Conservation (phyloP, 2,888 invertebrate genomes). For the Gasteruption jaculator region DNA sequence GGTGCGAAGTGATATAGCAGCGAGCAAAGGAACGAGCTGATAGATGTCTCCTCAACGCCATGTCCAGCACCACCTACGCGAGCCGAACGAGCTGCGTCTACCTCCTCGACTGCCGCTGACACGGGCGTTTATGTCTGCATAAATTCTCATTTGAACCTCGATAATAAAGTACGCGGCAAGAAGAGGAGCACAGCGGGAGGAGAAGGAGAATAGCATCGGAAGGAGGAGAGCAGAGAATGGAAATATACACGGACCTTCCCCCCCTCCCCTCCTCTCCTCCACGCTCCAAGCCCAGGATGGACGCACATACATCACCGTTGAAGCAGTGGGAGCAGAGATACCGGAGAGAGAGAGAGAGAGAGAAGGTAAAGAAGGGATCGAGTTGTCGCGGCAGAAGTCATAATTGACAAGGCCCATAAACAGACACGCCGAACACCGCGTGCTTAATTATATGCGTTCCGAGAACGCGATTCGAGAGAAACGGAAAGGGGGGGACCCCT, state of each 20-base stretch:
- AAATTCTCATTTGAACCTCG: slow-evolving; percentile 47
- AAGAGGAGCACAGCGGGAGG: slow-evolving; percentile 34
- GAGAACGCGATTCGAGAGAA: slow-evolving; percentile 34
- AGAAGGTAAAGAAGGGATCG: slow-evolving; percentile 5
- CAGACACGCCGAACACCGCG: slow-evolving; percentile 21
- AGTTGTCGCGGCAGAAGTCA: background rate
- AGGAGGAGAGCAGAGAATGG: slow-evolving; percentile 34
- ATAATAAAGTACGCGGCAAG: slow-evolving; percentile 45
- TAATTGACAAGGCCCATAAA: slow-evolving; percentile 18
- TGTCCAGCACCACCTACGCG: slow-evolving; percentile 38
- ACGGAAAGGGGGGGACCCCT: slow-evolving; percentile 21
- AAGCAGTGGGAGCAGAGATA: slow-evolving; percentile 23
- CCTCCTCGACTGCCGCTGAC: slow-evolving; percentile 40
- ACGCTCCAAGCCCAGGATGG: no score
- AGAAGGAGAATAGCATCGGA: no score
- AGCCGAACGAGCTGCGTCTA: no score
- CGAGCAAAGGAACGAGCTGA: slow-evolving; percentile 25
- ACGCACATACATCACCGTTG: slow-evolving; percentile 38
- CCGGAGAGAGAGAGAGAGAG: slow-evolving; percentile 13
- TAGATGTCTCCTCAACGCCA: slow-evolving; percentile 34
- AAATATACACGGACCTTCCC: no score
- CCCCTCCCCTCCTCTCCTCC: no score
- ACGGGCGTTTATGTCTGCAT: slow-evolving; percentile 47
- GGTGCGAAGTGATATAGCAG: slow-evolving; percentile 27
- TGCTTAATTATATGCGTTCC: slow-evolving; percentile 47